Evolutionary conservation across 2,113 vertebrate species (phyloP).

Genomic region (Onychostruthus taczanowskii): DNA sequence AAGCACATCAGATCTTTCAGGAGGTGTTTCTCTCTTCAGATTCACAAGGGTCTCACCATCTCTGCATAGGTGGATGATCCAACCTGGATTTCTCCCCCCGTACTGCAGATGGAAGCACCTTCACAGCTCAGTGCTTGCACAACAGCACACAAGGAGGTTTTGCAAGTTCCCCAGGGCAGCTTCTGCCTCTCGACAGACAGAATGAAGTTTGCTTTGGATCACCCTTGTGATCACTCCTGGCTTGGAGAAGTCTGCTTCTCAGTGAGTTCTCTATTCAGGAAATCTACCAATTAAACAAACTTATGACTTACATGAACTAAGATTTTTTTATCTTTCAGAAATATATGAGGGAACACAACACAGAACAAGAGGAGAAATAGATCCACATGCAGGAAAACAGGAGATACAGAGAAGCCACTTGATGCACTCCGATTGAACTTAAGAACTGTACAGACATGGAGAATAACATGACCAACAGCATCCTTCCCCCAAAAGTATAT

Average conservation of each 20-base stretch:
- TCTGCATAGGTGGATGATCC: accelerated
- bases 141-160: neutral
- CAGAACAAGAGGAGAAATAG: neutral
- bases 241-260: neutral
- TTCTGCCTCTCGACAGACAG: neutral
- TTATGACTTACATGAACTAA: neutral
- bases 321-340: neutral
- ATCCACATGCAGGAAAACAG: neutral
- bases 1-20: neutral
- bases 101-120: neutral
- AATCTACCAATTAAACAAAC: neutral
- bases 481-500: neutral
- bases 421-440: accelerated
- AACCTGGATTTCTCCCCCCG: neutral
- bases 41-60: neutral
- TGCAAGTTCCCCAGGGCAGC: neutral
- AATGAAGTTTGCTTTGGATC: neutral
- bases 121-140: neutral
- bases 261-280: neutral
- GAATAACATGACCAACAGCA: neutral
- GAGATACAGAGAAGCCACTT: neutral
- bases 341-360: neutral
- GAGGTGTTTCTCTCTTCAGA: neutral
- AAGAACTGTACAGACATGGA: neutral
- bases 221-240: neutral